Conservation (phyloP, 2,797 vertebrate genomes). For the Lophotriccus pileatus region DNA sequence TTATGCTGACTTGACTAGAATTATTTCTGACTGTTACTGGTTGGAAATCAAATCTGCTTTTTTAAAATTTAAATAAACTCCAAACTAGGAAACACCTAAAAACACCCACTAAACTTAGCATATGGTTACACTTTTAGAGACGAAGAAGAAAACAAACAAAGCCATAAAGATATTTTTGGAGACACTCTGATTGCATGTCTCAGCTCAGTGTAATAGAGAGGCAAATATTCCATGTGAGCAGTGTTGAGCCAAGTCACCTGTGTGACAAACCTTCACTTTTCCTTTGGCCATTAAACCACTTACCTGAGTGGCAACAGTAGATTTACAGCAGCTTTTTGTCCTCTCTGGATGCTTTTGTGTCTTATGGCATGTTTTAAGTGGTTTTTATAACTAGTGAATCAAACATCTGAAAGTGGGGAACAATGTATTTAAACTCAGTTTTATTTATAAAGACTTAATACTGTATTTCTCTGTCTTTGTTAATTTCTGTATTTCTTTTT, state of each 20-base stretch:
- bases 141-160: constrained; percentile 36
- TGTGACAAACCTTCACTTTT: background rate
- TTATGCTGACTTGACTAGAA: constrained; percentile 30
- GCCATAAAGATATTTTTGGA: constrained; percentile 14
- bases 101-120: constrained; percentile 36
- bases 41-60: background rate
- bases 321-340: background rate
- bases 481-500: background rate
- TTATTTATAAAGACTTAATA: background rate
- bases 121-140: background rate
- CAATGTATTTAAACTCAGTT: background rate
- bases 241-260: background rate
- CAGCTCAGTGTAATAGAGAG: background rate
- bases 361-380: background rate
- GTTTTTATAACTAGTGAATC: background rate
- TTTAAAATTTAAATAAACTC: background rate
- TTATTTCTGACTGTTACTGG: background rate
- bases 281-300: background rate
- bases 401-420: background rate
- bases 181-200: background rate
- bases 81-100: constrained; percentile 26
- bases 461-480: background rate
- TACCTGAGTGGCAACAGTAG: background rate
- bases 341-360: background rate
- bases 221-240: background rate